phyloP scores from a whole-genome alignment of 2,113 vertebrate genomes.

The Choloepus hoffmanni region DNA sequence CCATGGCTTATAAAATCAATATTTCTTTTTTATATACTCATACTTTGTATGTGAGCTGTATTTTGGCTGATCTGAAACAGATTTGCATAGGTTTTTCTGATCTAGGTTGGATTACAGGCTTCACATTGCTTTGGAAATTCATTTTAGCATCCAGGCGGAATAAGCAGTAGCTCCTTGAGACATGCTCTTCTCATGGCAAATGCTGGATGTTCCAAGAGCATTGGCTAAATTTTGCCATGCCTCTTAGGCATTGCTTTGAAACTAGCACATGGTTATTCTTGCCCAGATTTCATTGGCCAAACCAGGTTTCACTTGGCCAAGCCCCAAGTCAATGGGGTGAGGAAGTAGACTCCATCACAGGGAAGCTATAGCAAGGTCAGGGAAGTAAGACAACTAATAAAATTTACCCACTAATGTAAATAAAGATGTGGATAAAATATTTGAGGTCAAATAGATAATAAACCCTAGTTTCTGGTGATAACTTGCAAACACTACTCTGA shows the following conservation, averaged over 20 bases:
- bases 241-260: background rate
- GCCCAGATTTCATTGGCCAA: background rate
- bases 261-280: background rate
- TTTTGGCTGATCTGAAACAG: no score
- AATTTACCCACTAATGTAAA: background rate
- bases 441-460: background rate
- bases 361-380: background rate
- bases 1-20: background rate
- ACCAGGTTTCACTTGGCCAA: background rate
- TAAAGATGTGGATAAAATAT: background rate
- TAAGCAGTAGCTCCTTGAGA: background rate
- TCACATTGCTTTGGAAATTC: background rate
- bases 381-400: background rate
- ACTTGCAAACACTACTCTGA: background rate
- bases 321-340: background rate
- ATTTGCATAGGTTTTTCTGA: rapidly evolving
- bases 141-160: background rate
- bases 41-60: no score
- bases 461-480: background rate
- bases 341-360: background rate
- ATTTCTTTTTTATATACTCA: background rate
- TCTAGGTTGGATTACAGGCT: no score
- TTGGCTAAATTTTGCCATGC: background rate
- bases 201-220: background rate
- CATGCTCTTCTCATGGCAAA: background rate